Base-by-base conservation (phyloP, 2,888 invertebrate genomes). In the Dione vanillae region DNA sequence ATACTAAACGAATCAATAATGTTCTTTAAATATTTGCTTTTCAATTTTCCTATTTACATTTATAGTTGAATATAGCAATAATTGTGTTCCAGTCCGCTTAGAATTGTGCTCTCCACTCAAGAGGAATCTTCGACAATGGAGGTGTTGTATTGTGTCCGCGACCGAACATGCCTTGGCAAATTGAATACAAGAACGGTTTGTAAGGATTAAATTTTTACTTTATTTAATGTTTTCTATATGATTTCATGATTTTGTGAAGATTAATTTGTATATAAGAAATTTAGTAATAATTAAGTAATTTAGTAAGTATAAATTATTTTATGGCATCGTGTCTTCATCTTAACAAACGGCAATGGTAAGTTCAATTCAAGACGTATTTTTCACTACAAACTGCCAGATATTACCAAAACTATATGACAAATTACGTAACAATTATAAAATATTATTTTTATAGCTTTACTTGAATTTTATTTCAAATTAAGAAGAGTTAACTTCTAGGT, bases 121-220 rank as follows among this genome's bases (percentile, higher is more conserved):
- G 59, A 67, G 67, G 19, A 51, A 27, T 41, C 59, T 56, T 56
- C 43, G 35, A 69, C 66, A 51, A 69, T 59, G 64, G 66, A 49
- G 51, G 59, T 52, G 65, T 65, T 43, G 65, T 19, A 71, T 68
- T 71, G 68, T 68, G 35, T 41, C 72, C 62, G 19, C 65, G 61
- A 66, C 69, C 69, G 69, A 35, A 37, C 56, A 66, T 56, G 72
- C 66, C 62, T 64, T 66, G 52, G 72, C 40, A 72, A 72, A 72
- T 72, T 72, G 72, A 66, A 72, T 61, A 59, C 43, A 59, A 59
- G 27, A n/a, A 59, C 43, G 43, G 43, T 59, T 59, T 41, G 20
- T 27, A 59, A 27, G 27, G 59, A 27, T 59, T 43, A 27, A 59
- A 27, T 43, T 14, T 43, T 59, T n/a, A 43, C n/a, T 43, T 43